Evolutionary conservation across 2,113 vertebrate genomes (phyloP).

Genomic region (Cottus gobio): DNA sequence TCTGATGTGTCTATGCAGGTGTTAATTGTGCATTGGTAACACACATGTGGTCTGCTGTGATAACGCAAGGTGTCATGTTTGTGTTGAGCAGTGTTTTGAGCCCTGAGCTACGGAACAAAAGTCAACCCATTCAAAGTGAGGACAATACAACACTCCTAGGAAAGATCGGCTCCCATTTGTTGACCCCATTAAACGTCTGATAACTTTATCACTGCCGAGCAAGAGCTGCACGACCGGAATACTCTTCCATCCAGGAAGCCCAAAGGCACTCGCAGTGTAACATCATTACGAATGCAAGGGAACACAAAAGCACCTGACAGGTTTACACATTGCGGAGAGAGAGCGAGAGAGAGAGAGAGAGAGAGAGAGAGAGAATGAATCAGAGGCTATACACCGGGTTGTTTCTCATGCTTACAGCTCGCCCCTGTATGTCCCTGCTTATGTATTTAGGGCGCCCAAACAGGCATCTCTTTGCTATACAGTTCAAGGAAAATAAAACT

Average conservation of each 20-base stretch:
- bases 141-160: conserved; percentile 32
- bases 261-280: conserved; percentile 22
- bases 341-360: background rate
- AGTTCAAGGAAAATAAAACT: conserved; percentile 32
- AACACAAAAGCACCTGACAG: conserved; percentile 55
- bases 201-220: conserved; percentile 54
- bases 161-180: conserved; percentile 44
- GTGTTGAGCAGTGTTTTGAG: background rate
- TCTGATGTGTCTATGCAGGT: background rate
- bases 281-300: conserved; percentile 56
- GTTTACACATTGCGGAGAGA: conserved; percentile 49
- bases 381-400: conserved; percentile 9
- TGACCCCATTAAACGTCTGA: conserved; percentile 64
- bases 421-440: background rate
- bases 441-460: background rate
- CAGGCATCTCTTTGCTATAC: background rate
- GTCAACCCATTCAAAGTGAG: conserved; percentile 44
- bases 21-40: conserved; percentile 7
- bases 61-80: background rate
- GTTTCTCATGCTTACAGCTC: conserved; percentile 45
- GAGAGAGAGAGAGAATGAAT: background rate
- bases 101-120: conserved; percentile 45
- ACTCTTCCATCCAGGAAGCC: conserved; percentile 30
- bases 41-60: conserved; percentile 3
- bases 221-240: conserved; percentile 39